Percentiles rank a stretch among this genome's conserved stretches.
Evolutionary conservation across 2,888 invertebrate species (phyloP).

Genomic region (Volucella inflata): DNA sequence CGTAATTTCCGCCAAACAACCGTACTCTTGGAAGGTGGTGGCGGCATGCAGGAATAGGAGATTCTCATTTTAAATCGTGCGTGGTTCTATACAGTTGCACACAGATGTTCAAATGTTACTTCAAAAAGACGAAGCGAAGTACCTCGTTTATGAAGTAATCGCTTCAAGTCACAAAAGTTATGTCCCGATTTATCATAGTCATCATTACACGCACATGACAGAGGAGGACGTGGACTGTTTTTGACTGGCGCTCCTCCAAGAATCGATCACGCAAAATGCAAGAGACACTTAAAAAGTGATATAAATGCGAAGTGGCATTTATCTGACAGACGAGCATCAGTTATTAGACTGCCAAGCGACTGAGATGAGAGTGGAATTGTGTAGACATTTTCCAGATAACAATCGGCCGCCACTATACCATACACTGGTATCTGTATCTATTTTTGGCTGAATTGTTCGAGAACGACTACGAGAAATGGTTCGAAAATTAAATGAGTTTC

Average conservation of each 20-base stretch:
- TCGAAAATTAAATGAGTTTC: neutral
- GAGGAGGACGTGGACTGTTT: constrained; percentile 12
- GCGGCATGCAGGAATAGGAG: neutral
- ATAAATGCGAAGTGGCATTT: constrained; percentile 69
- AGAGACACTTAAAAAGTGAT: constrained; percentile 58
- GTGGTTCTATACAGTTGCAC: constrained; percentile 38
- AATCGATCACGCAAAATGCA: constrained; percentile 51
- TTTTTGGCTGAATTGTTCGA: constrained; percentile 45
- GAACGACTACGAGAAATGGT: neutral
- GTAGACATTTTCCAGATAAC: constrained; percentile 16
- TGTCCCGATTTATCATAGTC: constrained; percentile 70
- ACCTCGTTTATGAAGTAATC: constrained; percentile 58
- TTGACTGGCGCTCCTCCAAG: constrained; percentile 65
- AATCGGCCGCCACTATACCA: constrained; percentile 20
- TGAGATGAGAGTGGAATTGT: constrained; percentile 1
- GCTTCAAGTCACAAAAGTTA: constrained; percentile 59
- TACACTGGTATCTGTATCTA: constrained; percentile 22
- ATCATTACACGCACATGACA: constrained; percentile 54
- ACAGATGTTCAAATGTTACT: constrained; percentile 20
- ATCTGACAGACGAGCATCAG: constrained; percentile 66
- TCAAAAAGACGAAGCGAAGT: neutral
- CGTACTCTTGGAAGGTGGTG: neutral
- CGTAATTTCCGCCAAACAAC: constrained; percentile 53
- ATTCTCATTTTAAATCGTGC: constrained; percentile 51
- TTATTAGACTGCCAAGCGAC: constrained; percentile 47